A percentile compares a stretch with the other conserved stretches of the same genome.
phyloP scores from a whole-genome alignment of 2,113 vertebrate genomes.

The Takifugu flavidus region DNA sequence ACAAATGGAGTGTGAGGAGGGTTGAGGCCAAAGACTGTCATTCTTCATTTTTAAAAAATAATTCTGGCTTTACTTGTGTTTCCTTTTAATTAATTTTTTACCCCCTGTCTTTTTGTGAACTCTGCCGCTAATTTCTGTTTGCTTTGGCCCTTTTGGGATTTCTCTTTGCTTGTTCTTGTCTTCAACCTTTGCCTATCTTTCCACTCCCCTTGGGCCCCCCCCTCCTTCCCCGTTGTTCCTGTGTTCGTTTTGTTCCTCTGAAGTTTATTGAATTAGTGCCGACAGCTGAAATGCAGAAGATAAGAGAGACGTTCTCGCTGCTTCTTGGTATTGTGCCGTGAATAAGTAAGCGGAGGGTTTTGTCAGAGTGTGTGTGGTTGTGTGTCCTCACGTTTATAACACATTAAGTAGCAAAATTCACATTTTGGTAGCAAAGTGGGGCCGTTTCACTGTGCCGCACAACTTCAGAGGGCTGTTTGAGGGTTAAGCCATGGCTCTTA shows the following conservation, averaged over 20 bases:
- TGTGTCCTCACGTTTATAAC: not conserved
- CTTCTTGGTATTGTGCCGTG: constrained; percentile 56
- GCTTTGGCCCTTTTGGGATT: constrained; percentile 12
- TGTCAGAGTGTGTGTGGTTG: constrained; percentile 28
- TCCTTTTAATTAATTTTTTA: not conserved
- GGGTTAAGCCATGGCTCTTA: too few relatives aligned
- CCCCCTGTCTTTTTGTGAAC: not conserved
- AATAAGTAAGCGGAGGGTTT: constrained; percentile 45
- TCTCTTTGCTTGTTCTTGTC: constrained; percentile 30
- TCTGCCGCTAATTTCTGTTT: not conserved
- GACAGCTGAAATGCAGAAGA: constrained; percentile 76
- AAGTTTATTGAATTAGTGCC: constrained; percentile 79
- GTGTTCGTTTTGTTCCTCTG: constrained; percentile 71
- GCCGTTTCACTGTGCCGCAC: too few relatives aligned
- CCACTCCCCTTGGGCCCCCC: constrained; percentile 10
- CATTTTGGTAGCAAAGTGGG: too few relatives aligned
- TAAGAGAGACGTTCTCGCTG: constrained; percentile 63
- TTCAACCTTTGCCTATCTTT: constrained; percentile 42
- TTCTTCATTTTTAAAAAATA: constrained; percentile 32
- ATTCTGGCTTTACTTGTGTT: not conserved
- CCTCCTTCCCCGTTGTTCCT: constrained; percentile 41
- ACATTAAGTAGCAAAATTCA: too few relatives aligned
- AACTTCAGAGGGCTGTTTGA: too few relatives aligned
- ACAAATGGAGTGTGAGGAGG: constrained; percentile 24
- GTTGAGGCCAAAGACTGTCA: not conserved